A percentile compares a stretch with the other conserved stretches of the same genome.
phyloP scores from a whole-genome alignment of 2,888 invertebrate genomes.

The Trichopoda pennipes region DNA sequence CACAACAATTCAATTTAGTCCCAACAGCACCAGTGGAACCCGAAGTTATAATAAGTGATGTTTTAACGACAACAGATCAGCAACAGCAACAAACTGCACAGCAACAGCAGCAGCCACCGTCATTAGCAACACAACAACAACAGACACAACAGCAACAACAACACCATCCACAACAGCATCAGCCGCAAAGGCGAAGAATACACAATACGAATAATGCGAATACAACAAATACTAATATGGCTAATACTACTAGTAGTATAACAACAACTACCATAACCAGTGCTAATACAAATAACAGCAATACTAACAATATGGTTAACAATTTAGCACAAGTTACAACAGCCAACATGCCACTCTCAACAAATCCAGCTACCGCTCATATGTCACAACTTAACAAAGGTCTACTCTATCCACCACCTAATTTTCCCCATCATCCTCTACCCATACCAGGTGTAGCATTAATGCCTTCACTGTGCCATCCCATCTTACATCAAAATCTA shows the following conservation, averaged over 20 bases:
- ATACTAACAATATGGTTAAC: slow-evolving; percentile 43
- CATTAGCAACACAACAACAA: slow-evolving; percentile 66
- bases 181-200: slow-evolving; percentile 61
- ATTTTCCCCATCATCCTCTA: slow-evolving; percentile 76
- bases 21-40: slow-evolving; percentile 76
- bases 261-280: slow-evolving; percentile 70
- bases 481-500: slow-evolving; percentile 77
- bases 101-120: slow-evolving; percentile 70
- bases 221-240: slow-evolving; percentile 60
- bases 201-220: slow-evolving; percentile 63
- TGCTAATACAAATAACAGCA: slow-evolving; percentile 63
- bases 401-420: slow-evolving; percentile 76
- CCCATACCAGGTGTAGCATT: slow-evolving; percentile 77
- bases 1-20: slow-evolving; percentile 75
- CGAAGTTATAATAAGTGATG: slow-evolving; percentile 74
- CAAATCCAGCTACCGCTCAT: slow-evolving; percentile 72
- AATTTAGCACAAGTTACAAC: slow-evolving; percentile 46
- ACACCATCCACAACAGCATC: slow-evolving; percentile 60
- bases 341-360: slow-evolving; percentile 53
- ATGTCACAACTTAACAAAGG: slow-evolving; percentile 76
- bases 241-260: slow-evolving; percentile 66
- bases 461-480: slow-evolving; percentile 78
- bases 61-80: slow-evolving; percentile 53
- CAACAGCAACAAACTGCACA: slow-evolving; percentile 67
- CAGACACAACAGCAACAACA: slow-evolving; percentile 63